phyloP scores from a whole-genome alignment of 2,113 vertebrate genomes.

The Perca flavescens region DNA sequence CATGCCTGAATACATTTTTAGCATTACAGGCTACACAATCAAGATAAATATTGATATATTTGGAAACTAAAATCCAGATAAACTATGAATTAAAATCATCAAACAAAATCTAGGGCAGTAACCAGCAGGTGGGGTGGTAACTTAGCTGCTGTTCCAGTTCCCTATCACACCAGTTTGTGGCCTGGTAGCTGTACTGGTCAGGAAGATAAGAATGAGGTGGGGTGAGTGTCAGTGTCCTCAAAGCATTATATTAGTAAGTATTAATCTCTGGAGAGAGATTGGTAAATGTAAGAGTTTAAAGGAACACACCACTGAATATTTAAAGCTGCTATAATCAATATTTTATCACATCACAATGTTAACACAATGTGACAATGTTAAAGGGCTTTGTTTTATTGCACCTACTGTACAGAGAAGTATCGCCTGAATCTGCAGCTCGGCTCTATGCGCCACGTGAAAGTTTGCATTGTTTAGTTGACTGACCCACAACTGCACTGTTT shows the following conservation, averaged over 20 bases:
- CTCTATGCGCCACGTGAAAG: no score
- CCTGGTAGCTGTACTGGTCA: slow-evolving; percentile 42
- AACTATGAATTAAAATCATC: background rate
- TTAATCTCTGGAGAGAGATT: background rate
- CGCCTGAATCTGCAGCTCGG: background rate
- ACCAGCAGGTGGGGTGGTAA: slow-evolving; percentile 53
- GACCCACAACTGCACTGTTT: no score
- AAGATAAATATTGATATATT: background rate
- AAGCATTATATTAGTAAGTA: slow-evolving; percentile 11
- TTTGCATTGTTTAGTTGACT: no score
- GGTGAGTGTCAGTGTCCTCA: slow-evolving; percentile 51
- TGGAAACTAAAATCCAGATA: background rate
- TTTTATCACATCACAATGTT: background rate
- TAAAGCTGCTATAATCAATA: background rate
- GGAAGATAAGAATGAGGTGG: slow-evolving; percentile 58
- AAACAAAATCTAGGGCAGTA: background rate
- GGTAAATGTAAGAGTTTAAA: background rate
- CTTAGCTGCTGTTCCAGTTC: slow-evolving; percentile 49
- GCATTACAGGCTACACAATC: background rate
- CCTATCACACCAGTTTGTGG: slow-evolving; percentile 40
- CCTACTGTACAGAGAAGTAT: background rate
- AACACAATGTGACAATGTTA: background rate
- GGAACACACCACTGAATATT: background rate
- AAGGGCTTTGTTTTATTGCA: background rate
- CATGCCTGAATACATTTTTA: background rate